A percentile compares a stretch with the other conserved stretches of the same genome.
phyloP scores from a whole-genome alignment of 2,888 invertebrate species.

The Drosophila peninsularis region DNA sequence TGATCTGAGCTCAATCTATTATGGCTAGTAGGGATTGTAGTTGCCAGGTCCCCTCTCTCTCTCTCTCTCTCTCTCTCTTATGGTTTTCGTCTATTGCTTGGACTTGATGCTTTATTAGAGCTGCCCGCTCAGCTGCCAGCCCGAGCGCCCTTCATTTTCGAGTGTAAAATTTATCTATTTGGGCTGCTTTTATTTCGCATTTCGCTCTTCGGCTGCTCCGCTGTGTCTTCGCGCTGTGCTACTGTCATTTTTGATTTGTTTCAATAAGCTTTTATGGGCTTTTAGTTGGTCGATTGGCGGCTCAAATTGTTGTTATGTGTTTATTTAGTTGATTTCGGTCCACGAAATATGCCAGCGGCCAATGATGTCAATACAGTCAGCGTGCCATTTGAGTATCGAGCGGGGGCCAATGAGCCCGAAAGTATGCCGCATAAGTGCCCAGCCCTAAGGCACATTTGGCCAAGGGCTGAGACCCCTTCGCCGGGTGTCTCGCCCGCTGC shows the following conservation, averaged over 20 bases:
- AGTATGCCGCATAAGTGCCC: constrained; percentile 48
- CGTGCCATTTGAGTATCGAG: constrained; percentile 23
- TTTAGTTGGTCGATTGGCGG: constrained; percentile 67
- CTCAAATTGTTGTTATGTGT: constrained; percentile 37
- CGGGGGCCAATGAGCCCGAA: constrained; percentile 37
- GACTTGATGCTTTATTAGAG: constrained; percentile 46
- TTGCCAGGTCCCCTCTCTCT: neutral
- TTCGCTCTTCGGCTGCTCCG: constrained; percentile 31
- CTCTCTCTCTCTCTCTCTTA: neutral
- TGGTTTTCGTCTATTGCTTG: constrained; percentile 11
- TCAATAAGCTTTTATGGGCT: constrained; percentile 69
- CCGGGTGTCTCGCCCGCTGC: constrained; percentile 15
- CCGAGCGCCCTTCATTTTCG: constrained; percentile 17
- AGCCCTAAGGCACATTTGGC: constrained; percentile 33
- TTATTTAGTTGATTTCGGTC: constrained; percentile 22
- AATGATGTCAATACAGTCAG: constrained; percentile 37
- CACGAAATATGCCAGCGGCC: constrained; percentile 7
- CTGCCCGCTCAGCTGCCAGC: neutral
- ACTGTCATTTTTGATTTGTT: constrained; percentile 58
- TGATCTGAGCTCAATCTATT: constrained; percentile 25
- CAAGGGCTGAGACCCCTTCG: neutral
- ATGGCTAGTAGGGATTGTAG: constrained; percentile 1
- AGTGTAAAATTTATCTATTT: constrained; percentile 43
- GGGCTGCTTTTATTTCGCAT: constrained; percentile 40
- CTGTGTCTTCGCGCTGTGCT: constrained; percentile 8